A percentile compares a stretch with the other conserved stretches of the same genome.
Evolutionary conservation across 2,113 vertebrate genomes (phyloP).

Genomic region (Clinocottus analis): DNA sequence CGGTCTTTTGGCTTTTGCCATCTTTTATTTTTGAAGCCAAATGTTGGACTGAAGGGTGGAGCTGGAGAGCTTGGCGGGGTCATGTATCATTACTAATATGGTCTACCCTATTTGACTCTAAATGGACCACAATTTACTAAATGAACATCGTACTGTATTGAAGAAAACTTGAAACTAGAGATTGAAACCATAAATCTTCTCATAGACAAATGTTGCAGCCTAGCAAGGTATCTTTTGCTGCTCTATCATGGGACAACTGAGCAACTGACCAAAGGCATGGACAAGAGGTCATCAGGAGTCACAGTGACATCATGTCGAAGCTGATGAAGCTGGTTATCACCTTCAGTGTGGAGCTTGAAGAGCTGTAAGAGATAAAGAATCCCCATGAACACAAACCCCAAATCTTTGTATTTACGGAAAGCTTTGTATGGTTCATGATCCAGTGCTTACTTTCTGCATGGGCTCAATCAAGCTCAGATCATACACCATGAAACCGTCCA

Average conservation of each 20-base stretch:
- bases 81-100: not conserved
- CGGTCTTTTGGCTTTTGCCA: too few species aligned
- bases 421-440: not conserved
- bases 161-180: not conserved
- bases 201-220: not conserved
- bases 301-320: constrained; percentile 71
- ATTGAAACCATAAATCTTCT: not conserved
- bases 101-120: not conserved
- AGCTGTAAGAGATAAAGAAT: constrained; percentile 64
- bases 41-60: too few species aligned
- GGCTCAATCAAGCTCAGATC: constrained; percentile 84
- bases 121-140: not conserved
- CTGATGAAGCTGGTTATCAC: constrained; percentile 78
- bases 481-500: constrained; percentile 89
- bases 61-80: too few species aligned
- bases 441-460: constrained; percentile 79
- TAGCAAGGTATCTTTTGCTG: not conserved
- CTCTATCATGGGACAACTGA: not conserved
- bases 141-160: not conserved
- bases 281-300: constrained; percentile 76
- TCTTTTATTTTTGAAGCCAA: too few species aligned
- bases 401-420: not conserved
- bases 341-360: constrained; percentile 74
- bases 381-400: not conserved
- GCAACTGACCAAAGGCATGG: constrained; percentile 78